Conservation (phyloP, 2,113 vertebrate species). For the Grammomys dolichurus region DNA sequence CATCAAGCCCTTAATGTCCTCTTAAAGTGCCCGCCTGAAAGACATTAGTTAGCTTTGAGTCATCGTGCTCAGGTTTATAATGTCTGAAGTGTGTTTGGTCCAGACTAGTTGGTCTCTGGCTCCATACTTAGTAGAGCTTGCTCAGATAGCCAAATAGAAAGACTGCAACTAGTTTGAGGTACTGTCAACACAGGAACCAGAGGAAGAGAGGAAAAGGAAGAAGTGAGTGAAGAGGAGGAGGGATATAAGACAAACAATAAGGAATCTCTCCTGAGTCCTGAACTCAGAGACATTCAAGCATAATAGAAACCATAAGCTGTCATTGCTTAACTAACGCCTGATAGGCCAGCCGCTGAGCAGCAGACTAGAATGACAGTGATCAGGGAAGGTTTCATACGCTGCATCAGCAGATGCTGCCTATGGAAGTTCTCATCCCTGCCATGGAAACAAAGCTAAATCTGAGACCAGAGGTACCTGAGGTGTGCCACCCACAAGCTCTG, state of each 20-base stretch:
- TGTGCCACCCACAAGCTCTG: neutral
- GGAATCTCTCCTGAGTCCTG: neutral
- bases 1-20: neutral
- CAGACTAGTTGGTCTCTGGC: neutral
- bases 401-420: conserved; percentile 90
- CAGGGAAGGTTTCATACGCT: conserved; percentile 88
- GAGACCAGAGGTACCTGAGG: conserved; percentile 72
- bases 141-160: conserved; percentile 61
- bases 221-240: neutral
- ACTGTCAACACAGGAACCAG: conserved; percentile 86
- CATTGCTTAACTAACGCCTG: conserved; percentile 93
- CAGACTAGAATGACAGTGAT: conserved; percentile 87
- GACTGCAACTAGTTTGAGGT: conserved; percentile 92
- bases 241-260: neutral
- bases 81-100: neutral
- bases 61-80: neutral
- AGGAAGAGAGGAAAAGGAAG: conserved; percentile 72
- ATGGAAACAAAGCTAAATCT: conserved; percentile 92
- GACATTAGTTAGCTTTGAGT: neutral
- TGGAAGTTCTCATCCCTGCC: conserved; percentile 76
- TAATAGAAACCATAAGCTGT: conserved; percentile 82
- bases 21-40: neutral
- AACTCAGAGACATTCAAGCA: neutral
- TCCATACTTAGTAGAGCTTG: neutral
- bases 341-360: conserved; percentile 94